A percentile compares a stretch with the other conserved stretches of the same genome.
These are phyloP conservation scores for Nothocercus julius DNA, from an alignment of 2,113 vertebrate species.

Conservation along the genomic window DNA sequence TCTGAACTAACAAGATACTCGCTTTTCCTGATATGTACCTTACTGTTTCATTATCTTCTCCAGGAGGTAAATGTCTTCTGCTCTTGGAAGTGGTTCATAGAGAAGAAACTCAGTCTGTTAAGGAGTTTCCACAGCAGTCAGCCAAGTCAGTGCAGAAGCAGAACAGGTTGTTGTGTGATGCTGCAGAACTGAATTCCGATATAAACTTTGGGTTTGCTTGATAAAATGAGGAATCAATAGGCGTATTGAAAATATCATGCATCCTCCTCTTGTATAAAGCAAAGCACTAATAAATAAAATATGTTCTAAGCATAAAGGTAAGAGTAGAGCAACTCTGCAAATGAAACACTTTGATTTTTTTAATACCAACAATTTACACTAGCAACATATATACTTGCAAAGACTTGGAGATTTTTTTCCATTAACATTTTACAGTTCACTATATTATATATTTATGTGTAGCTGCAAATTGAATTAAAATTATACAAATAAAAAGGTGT, in stretches of 20 bases:
- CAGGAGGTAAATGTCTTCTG: not conserved
- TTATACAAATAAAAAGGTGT: not conserved
- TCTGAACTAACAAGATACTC: not conserved
- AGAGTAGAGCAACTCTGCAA: not conserved
- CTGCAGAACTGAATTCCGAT: not conserved
- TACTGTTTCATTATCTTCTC: not conserved
- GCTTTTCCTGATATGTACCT: not conserved
- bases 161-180: not conserved
- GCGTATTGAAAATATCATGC: fast-evolving
- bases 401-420: not conserved
- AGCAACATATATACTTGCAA: not conserved
- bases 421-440: not conserved
- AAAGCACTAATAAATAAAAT: not conserved
- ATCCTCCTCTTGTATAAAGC: not conserved
- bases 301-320: not conserved
- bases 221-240: not conserved
- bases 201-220: fast-evolving
- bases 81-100: not conserved
- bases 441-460: not conserved
- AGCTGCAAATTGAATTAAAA: not conserved
- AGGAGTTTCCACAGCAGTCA: not conserved
- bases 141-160: not conserved
- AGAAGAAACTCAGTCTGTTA: not conserved
- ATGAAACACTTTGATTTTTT: not conserved
- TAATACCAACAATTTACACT: not conserved